phyloP scores from a whole-genome alignment of 2,888 invertebrate genomes.

The Halocaridina rubra region DNA sequence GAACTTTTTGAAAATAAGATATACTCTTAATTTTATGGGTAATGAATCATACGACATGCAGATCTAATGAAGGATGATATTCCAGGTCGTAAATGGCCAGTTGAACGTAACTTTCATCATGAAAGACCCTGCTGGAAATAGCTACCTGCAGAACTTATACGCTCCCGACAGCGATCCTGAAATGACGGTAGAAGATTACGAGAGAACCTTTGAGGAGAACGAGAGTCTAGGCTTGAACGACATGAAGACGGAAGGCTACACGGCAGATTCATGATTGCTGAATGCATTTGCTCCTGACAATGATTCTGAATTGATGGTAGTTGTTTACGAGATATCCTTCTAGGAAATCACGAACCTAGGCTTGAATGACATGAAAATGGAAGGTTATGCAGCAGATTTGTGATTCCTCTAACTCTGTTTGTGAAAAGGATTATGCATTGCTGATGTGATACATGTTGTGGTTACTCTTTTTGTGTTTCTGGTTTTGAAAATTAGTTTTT shows the following conservation, averaged over 20 bases:
- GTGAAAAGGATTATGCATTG: constrained; percentile 77
- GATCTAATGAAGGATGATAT: too few relatives aligned
- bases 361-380: constrained; percentile 94
- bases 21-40: too few relatives aligned
- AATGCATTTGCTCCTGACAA: constrained; percentile 76
- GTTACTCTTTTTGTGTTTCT: too few relatives aligned
- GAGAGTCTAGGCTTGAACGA: constrained; percentile 96
- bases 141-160: constrained; percentile 85
- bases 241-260: constrained; percentile 91
- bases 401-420: constrained; percentile 80
- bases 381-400: constrained; percentile 75
- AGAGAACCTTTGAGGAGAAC: constrained; percentile 88
- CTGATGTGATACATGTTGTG: too few relatives aligned
- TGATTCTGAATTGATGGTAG: constrained; percentile 80
- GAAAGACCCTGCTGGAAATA: constrained; percentile 98
- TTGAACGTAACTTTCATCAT: constrained; percentile 80
- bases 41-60: too few relatives aligned
- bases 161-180: constrained; percentile 77
- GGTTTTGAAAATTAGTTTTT: background rate
- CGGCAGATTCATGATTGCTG: constrained; percentile 72
- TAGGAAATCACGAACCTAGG: constrained; percentile 97
- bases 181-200: constrained; percentile 82
- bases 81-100: constrained; percentile 75
- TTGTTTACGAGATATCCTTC: constrained; percentile 82
- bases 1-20: too few relatives aligned